Conservation (phyloP, 2,797 vertebrate genomes). For the Taenioides sp. region DNA sequence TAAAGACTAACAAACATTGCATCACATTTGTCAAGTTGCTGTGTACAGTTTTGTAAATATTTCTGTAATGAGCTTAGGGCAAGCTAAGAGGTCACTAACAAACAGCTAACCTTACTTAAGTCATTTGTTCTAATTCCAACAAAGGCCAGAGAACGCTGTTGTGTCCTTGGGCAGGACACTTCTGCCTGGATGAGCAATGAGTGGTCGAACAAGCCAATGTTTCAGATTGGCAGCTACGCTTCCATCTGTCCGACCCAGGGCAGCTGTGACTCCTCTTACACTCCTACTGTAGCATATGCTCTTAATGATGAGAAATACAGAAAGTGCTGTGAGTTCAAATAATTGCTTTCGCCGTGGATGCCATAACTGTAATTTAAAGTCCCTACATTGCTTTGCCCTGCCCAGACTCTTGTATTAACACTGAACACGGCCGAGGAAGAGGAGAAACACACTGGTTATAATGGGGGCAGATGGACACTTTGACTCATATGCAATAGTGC, state of each 20-base stretch:
- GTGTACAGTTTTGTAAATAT: too few relatives aligned
- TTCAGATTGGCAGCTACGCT: too few relatives aligned
- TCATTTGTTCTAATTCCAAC: too few relatives aligned
- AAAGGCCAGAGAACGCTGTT: too few relatives aligned
- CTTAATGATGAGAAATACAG: neutral
- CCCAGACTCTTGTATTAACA: slow-evolving; percentile 27
- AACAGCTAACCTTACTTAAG: too few relatives aligned
- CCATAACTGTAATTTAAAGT: slow-evolving; percentile 1
- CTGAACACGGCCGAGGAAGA: slow-evolving; percentile 51
- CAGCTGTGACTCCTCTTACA: neutral
- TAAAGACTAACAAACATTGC: too few relatives aligned
- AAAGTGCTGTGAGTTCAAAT: neutral
- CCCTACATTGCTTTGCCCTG: slow-evolving; percentile 5
- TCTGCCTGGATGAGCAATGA: too few relatives aligned
- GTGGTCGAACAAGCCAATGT: too few relatives aligned
- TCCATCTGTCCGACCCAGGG: neutral
- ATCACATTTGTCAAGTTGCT: too few relatives aligned
- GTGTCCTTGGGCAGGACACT: too few relatives aligned
- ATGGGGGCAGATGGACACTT: slow-evolving; percentile 73
- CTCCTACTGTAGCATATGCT: neutral
- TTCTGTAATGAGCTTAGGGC: too few relatives aligned
- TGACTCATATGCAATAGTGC: slow-evolving; percentile 64
- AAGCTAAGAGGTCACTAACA: too few relatives aligned
- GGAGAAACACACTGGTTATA: slow-evolving; percentile 37
- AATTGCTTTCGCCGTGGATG: neutral